These are phyloP conservation scores for Virgularia gustaviana DNA, from an alignment of 92 coral and sea anemone genomes.

Conservation along the genomic window DNA sequence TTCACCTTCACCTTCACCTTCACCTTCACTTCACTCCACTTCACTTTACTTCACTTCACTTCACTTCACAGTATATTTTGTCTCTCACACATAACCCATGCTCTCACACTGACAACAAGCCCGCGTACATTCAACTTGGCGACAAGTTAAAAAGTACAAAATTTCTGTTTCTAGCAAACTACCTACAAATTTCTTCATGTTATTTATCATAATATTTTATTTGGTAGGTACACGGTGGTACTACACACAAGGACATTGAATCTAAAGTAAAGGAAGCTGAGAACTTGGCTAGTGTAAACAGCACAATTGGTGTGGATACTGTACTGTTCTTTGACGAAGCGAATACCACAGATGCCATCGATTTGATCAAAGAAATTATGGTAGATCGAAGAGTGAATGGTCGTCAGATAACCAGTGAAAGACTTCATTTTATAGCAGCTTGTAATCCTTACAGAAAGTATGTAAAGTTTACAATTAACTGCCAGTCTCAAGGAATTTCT, in stretches of 20 bases:
- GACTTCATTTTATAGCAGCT: constrained; percentile 68
- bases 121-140: too few relatives aligned
- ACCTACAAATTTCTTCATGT: too few relatives aligned
- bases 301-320: constrained; percentile 51
- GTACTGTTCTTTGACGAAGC: constrained; percentile 79
- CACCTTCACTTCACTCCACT: too few relatives aligned
- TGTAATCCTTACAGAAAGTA: constrained; percentile 78
- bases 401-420: too few relatives aligned
- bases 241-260: constrained; percentile 64
- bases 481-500: neutral
- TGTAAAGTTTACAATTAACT: neutral
- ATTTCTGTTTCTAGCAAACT: too few relatives aligned
- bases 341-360: constrained; percentile 83
- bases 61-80: too few relatives aligned
- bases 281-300: constrained; percentile 57
- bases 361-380: constrained; percentile 82
- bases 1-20: too few relatives aligned
- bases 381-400: constrained; percentile 82
- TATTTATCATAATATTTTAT: neutral
- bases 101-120: too few relatives aligned
- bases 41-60: too few relatives aligned
- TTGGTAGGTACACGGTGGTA: constrained; percentile 88
- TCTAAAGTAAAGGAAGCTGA: constrained; percentile 75
- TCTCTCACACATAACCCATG: too few relatives aligned
- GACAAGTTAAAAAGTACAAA: too few relatives aligned